A percentile compares a stretch with the other conserved stretches of the same genome.
Evolutionary conservation across 2,888 invertebrate genomes (phyloP).

Genomic region (Rugalucina vietnamica): DNA sequence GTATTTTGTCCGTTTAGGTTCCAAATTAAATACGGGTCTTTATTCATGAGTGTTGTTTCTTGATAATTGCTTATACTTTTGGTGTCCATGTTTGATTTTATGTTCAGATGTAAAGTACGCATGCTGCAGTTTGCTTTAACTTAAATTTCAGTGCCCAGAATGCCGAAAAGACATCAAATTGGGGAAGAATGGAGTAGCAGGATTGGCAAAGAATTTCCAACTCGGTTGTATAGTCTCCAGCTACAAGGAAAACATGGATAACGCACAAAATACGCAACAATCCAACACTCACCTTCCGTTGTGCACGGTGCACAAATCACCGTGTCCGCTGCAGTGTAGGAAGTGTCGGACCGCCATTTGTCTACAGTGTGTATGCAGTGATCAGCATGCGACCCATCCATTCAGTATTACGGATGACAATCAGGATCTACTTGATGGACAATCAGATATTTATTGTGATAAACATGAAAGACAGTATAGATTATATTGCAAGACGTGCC

Average conservation of each 20-base stretch:
- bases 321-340: constrained; percentile 46
- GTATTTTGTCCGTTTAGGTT: no score
- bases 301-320: constrained; percentile 43
- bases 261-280: background rate
- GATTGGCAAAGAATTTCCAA: constrained; percentile 49
- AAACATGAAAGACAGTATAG: constrained; percentile 27
- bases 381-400: constrained; percentile 17
- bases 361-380: constrained; percentile 24
- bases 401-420: background rate
- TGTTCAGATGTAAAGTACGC: no score
- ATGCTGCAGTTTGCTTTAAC: no score
- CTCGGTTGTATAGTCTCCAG: constrained; percentile 50
- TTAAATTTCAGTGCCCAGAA: constrained; percentile 53
- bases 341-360: constrained; percentile 39
- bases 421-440: background rate
- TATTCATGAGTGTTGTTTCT: no score
- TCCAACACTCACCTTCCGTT: constrained; percentile 13
- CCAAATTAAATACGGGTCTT: no score
- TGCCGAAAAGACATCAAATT: constrained; percentile 50
- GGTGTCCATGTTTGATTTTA: no score
- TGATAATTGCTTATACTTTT: no score
- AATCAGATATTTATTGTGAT: constrained; percentile 1
- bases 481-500: constrained; percentile 42
- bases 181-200: constrained; percentile 44
- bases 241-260: constrained; percentile 29